phyloP scores from a whole-genome alignment of 2,888 invertebrate species.

The Cephonodes hylas region DNA sequence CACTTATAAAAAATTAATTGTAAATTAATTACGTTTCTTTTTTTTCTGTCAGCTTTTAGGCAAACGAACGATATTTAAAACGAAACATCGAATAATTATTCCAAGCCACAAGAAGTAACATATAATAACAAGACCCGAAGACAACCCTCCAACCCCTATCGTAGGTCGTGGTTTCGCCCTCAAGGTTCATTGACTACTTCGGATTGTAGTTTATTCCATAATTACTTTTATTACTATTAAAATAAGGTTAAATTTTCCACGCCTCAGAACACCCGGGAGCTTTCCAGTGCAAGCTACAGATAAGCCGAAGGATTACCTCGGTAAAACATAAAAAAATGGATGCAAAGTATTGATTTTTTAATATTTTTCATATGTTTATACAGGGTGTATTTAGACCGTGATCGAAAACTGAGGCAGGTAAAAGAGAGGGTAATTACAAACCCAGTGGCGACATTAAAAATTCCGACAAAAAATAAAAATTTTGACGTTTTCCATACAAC shows the following conservation, averaged over 20 bases:
- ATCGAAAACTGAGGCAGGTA: no score
- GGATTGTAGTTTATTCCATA: slow-evolving; percentile 43
- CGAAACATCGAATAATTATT: not conserved
- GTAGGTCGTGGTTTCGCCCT: slow-evolving; percentile 73
- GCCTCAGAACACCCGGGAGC: slow-evolving; percentile 30
- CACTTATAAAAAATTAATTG: no score
- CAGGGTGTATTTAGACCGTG: no score
- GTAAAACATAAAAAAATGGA: slow-evolving; percentile 61
- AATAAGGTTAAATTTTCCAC: slow-evolving; percentile 29
- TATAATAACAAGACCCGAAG: slow-evolving; percentile 16
- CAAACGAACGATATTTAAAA: not conserved
- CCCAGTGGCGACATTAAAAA: no score
- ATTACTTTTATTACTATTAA: slow-evolving; percentile 25
- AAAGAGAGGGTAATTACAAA: no score
- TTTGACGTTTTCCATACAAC: no score
- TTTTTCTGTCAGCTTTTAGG: no score
- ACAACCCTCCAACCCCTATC: slow-evolving; percentile 59
- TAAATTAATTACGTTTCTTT: no score
- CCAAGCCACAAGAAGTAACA: not conserved
- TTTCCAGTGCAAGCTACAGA: slow-evolving; percentile 67
- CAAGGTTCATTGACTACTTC: slow-evolving; percentile 65
- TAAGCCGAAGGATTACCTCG: slow-evolving; percentile 72
- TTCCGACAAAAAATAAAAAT: no score
- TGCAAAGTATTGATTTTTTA: slow-evolving; percentile 59
- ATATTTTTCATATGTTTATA: slow-evolving; percentile 27